A percentile compares a stretch with the other conserved stretches of the same genome.
Evolutionary conservation across 2,888 invertebrate genomes (phyloP).

Genomic region (Aphidoletes aphidimyza): DNA sequence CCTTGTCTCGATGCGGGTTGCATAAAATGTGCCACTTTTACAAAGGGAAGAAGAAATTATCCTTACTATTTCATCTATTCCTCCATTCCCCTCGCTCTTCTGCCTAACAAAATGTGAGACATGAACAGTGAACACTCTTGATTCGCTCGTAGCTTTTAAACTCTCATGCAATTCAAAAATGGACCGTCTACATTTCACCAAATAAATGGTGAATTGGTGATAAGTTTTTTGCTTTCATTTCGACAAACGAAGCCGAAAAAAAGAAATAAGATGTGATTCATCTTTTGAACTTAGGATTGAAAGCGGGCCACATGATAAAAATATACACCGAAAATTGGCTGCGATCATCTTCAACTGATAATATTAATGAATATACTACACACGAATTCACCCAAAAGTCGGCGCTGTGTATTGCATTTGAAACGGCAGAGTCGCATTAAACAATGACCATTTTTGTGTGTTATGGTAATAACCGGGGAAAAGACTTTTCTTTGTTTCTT

Average conservation of each 20-base stretch:
- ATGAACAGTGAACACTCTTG: too few relatives aligned
- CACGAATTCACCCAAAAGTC: constrained; percentile 22
- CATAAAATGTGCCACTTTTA: constrained; percentile 21
- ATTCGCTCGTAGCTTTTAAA: too few relatives aligned
- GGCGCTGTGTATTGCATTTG: not conserved
- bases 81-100: not conserved
- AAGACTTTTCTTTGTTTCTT: not conserved
- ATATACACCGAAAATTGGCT: constrained; percentile 9
- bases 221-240: not conserved
- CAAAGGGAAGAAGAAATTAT: constrained; percentile 36
- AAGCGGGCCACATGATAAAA: constrained; percentile 26
- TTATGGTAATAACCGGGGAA: not conserved
- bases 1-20: constrained; percentile 32
- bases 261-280: not conserved
- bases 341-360: constrained; percentile 31
- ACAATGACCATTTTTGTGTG: constrained; percentile 20
- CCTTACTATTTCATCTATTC: constrained; percentile 33
- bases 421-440: not conserved
- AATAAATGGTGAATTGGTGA: not conserved
- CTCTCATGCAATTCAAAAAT: too few relatives aligned
- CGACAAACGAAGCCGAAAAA: not conserved
- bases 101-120: not conserved
- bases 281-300: not conserved
- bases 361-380: constrained; percentile 35
- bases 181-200: not conserved